phyloP scores from a whole-genome alignment of 2,888 invertebrate genomes.

The Choristoneura rosaceana region DNA sequence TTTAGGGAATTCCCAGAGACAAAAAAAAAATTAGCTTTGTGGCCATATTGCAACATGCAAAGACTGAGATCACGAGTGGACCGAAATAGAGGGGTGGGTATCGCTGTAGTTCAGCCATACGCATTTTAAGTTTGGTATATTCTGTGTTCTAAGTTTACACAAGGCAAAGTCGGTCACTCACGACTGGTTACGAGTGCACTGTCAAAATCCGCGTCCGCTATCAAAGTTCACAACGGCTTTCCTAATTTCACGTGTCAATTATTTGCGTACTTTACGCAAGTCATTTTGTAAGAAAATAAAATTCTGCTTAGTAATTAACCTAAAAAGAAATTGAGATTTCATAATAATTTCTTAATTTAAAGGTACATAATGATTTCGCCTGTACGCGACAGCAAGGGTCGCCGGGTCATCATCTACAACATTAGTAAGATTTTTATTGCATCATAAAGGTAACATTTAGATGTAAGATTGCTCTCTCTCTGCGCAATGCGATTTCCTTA shows the following conservation, averaged over 20 bases:
- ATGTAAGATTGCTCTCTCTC: conserved; percentile 39
- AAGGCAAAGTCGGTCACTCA: conserved; percentile 21
- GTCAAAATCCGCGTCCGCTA: conserved; percentile 5
- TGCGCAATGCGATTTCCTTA: conserved; percentile 34
- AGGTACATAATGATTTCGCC: conserved; percentile 92
- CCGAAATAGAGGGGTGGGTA: too few species aligned
- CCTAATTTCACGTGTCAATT: conserved; percentile 8
- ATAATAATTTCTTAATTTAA: conserved; percentile 62
- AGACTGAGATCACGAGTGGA: too few species aligned
- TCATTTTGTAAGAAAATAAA: background rate
- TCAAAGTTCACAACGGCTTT: background rate
- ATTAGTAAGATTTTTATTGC: conserved; percentile 78
- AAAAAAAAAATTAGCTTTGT: too few species aligned
- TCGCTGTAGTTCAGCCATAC: too few species aligned
- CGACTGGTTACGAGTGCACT: conserved; percentile 12
- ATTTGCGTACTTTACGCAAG: conserved; percentile 17
- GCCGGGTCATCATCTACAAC: conserved; percentile 89
- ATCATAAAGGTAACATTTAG: conserved; percentile 39
- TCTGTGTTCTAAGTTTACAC: background rate
- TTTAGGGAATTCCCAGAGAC: too few species aligned
- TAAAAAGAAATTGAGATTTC: conserved; percentile 48
- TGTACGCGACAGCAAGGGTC: conserved; percentile 89
- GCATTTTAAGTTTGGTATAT: too few species aligned
- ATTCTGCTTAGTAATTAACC: conserved; percentile 37
- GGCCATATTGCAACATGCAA: too few species aligned